A percentile compares a stretch with the other conserved stretches of the same genome.
Evolutionary conservation across 1,140 invertebrate genomes (phyloP).

Genomic region (Apis cerana): DNA sequence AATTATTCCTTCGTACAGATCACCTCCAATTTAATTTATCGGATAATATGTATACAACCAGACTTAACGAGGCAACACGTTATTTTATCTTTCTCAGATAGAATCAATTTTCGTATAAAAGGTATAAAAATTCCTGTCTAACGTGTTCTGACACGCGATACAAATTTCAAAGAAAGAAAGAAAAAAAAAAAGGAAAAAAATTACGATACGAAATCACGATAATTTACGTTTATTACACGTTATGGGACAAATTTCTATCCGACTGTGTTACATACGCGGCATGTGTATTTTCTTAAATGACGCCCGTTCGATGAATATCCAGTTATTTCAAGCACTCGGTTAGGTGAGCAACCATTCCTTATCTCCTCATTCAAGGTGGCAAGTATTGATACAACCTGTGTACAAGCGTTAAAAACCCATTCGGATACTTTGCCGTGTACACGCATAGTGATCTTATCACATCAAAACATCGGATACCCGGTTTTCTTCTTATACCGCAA

Average conservation of each 20-base stretch:
- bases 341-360: constrained; percentile 13
- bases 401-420: constrained; percentile 6
- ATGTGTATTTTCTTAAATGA: not conserved
- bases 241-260: not conserved
- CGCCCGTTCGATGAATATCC: not conserved
- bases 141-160: no score
- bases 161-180: no score
- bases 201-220: not conserved
- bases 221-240: not conserved
- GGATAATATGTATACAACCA: no score
- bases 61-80: no score
- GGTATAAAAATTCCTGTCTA: no score
- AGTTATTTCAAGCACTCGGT: constrained; percentile 20
- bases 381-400: constrained; percentile 4
- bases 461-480: constrained; percentile 17
- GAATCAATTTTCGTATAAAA: no score
- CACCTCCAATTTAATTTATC: no score
- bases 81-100: no score
- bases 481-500: not conserved
- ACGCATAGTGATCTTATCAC: constrained; percentile 26
- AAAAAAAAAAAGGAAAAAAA: no score
- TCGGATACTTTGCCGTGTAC: constrained; percentile 11
- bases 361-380: constrained; percentile 24
- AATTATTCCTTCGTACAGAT: no score
- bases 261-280: no score